Base-by-base conservation (phyloP, 2,888 invertebrate genomes). In the Mayetiola destructor region DNA sequence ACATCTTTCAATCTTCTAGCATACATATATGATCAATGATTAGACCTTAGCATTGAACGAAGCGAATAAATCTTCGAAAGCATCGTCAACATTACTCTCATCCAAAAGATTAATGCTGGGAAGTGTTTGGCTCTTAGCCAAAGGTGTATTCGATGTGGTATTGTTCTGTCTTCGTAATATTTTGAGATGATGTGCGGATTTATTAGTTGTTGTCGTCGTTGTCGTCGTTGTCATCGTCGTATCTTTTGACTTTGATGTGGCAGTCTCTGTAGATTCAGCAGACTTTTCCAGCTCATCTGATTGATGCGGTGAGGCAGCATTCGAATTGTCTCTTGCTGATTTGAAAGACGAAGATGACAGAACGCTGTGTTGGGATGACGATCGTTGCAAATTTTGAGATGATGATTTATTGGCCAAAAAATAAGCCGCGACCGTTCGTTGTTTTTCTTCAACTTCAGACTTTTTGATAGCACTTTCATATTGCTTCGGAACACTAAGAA, bases 41-140 rank as follows among this genome's bases (percentile, higher is more conserved):
- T 10, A 10, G 32, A 32, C 32, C 32, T 37, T 10, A n/a, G 4
- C n/a, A 12, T 9, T 12, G 14, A 37, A 69, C 61, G 68, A 76
- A 74, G 78, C 76, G 77, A 90, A 87, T 65, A 91, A 79, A 73
- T 85, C 84, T 70, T 91, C 90, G 76, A 91, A 91, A 63, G 88
- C 88, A 75, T 83, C 84, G 69, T 91, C 91, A 60, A 89, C 85
- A 74, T 89, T 87, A 73, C 77, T 81, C 71, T 86, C 87, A 72
- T 85, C 87, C 67, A 82, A 76, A 68, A 80, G 68, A 70, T 81
- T 79, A 62, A 86, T 80, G 61, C 84, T 80, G 8, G 85, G 85
- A 79, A 87, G 79, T 36, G 88, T 88, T 66, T 82, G 80, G 70
- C 86, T 87, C 65, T 86, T 80, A 60, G 80, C 77, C 64, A 88